These are phyloP conservation scores for Agrypnus murinus DNA, from an alignment of 2,888 invertebrate genomes.

Conservation along the genomic window DNA sequence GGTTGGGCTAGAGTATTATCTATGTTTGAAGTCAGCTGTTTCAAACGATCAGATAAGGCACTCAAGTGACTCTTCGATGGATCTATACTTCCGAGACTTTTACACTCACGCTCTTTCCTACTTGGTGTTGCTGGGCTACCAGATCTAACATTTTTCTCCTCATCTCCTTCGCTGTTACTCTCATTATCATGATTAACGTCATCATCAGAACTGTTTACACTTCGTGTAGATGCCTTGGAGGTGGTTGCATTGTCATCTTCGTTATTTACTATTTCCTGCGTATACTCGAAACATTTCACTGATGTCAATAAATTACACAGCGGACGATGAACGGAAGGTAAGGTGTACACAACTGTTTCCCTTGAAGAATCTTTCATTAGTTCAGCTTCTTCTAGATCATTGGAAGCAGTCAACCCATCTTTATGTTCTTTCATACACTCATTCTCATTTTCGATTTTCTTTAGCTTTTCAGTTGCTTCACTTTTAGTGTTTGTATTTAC, in stretches of 20 bases:
- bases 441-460: neutral
- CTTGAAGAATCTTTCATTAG: constrained; percentile 57
- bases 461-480: neutral
- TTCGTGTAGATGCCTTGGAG: neutral
- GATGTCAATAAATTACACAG: neutral
- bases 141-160: neutral
- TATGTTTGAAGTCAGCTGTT: constrained; percentile 23
- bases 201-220: neutral
- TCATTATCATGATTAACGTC: neutral
- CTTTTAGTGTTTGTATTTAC: neutral
- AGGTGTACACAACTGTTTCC: constrained; percentile 45
- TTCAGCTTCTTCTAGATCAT: constrained; percentile 53
- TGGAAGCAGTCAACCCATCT: neutral
- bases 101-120: too few species aligned
- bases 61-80: neutral
- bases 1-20: constrained; percentile 17
- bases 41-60: constrained; percentile 9
- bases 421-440: neutral
- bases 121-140: neutral
- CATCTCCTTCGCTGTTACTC: neutral
- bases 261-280: neutral
- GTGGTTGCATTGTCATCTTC: neutral
- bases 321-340: constrained; percentile 27
- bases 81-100: neutral
- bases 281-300: neutral